A percentile compares a stretch with the other conserved stretches of the same genome.
These are phyloP conservation scores for Catagonus wagneri DNA, from an alignment of 2,113 vertebrate species.

Conservation along the genomic window DNA sequence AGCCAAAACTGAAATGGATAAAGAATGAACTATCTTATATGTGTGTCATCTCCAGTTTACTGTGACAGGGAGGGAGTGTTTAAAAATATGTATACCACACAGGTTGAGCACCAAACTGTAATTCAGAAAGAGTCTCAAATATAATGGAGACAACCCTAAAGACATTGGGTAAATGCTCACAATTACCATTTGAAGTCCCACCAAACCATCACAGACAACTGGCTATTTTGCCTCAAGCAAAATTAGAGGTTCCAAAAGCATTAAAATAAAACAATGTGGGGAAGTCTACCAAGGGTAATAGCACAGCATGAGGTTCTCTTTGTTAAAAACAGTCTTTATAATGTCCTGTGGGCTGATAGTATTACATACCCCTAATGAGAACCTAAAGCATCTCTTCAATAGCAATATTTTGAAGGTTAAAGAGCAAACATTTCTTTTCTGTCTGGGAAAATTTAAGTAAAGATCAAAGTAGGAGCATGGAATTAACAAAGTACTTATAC, in stretches of 20 bases:
- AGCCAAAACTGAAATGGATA: constrained; percentile 46
- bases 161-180: constrained; percentile 48
- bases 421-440: neutral
- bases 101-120: constrained; percentile 50
- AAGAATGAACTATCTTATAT: constrained; percentile 37
- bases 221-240: neutral
- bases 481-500: neutral
- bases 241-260: neutral
- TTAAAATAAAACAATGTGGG: neutral
- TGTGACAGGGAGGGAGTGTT: constrained; percentile 61
- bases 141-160: constrained; percentile 52
- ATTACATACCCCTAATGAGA: neutral
- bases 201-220: constrained; percentile 28
- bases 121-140: constrained; percentile 65
- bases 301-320: neutral
- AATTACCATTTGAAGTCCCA: neutral
- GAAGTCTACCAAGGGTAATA: neutral
- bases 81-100: constrained; percentile 59
- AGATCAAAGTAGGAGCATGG: neutral
- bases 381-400: neutral
- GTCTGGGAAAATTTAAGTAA: neutral
- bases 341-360: neutral
- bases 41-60: constrained; percentile 69
- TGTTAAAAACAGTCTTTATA: neutral
- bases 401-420: neutral